Percentiles rank a stretch among this genome's conserved stretches.
Evolutionary conservation across 2,888 invertebrate genomes (phyloP).

Genomic region (Drosophila cognata): DNA sequence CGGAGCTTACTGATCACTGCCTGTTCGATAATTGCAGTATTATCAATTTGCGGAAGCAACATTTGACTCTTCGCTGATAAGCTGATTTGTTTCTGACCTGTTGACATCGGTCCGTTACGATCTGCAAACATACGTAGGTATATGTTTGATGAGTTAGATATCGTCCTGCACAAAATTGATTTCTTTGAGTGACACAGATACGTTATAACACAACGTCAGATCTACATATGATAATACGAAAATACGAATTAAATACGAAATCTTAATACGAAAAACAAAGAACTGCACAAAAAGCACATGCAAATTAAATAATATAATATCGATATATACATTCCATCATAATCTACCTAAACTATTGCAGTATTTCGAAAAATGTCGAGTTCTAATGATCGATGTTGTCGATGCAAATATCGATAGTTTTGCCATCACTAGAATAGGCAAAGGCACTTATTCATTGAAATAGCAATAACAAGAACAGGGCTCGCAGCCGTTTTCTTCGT

Average conservation of each 20-base stretch:
- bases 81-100: constrained; percentile 20
- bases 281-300: not conserved
- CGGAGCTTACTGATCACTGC: not conserved
- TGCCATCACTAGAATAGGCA: constrained; percentile 34
- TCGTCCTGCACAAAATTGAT: not conserved
- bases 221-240: not conserved
- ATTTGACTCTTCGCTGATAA: constrained; percentile 11
- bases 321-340: not conserved
- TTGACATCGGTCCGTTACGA: constrained; percentile 14
- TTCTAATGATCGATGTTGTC: not conserved
- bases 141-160: not conserved
- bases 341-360: not conserved
- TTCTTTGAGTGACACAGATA: not conserved
- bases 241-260: too few relatives aligned
- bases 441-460: constrained; percentile 49
- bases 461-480: constrained; percentile 61
- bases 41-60: constrained; percentile 3
- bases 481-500: constrained; percentile 65
- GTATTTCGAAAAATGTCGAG: not conserved
- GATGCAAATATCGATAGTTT: constrained; percentile 2
- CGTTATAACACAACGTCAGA: not conserved
- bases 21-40: constrained; percentile 5
- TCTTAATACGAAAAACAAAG: not conserved
- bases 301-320: not conserved
- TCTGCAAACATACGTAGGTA: not conserved